These are phyloP conservation scores for Lamprologus ornatipinnis DNA, from an alignment of 2,113 vertebrate species.

Conservation along the genomic window DNA sequence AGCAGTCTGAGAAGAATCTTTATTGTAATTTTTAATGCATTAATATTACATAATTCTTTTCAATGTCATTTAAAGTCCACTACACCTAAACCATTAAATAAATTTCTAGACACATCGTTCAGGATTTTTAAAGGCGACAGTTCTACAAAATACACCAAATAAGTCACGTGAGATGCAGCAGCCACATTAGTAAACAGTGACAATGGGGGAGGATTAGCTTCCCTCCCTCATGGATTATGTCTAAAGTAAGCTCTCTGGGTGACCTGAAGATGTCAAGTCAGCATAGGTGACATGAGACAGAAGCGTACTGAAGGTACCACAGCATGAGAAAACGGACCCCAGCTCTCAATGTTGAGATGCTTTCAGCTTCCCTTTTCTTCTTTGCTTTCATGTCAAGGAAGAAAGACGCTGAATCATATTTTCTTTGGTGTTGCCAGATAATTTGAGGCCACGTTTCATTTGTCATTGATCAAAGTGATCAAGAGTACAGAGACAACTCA, in stretches of 20 bases:
- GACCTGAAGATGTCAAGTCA: conserved; percentile 23
- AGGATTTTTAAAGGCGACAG: background rate
- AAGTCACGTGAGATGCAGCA: background rate
- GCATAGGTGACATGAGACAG: background rate
- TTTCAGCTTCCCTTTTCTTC: background rate
- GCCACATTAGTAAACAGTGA: background rate
- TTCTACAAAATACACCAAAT: background rate
- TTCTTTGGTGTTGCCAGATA: background rate
- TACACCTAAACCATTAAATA: background rate
- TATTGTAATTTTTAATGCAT: background rate
- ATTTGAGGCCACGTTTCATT: background rate
- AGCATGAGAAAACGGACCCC: background rate
- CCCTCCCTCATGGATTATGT: conserved; percentile 34
- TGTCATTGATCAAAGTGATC: background rate
- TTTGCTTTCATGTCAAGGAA: background rate
- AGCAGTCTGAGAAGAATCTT: background rate
- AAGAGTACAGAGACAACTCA: background rate
- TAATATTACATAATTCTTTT: background rate
- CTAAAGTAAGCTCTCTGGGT: conserved; percentile 8
- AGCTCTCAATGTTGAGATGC: background rate
- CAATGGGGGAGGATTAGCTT: conserved; percentile 17
- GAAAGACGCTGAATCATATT: background rate
- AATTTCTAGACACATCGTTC: fast-evolving
- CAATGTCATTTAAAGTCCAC: background rate
- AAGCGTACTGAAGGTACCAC: background rate